phyloP scores from a whole-genome alignment of 2,797 vertebrate genomes.

The Calcarius lapponicus region DNA sequence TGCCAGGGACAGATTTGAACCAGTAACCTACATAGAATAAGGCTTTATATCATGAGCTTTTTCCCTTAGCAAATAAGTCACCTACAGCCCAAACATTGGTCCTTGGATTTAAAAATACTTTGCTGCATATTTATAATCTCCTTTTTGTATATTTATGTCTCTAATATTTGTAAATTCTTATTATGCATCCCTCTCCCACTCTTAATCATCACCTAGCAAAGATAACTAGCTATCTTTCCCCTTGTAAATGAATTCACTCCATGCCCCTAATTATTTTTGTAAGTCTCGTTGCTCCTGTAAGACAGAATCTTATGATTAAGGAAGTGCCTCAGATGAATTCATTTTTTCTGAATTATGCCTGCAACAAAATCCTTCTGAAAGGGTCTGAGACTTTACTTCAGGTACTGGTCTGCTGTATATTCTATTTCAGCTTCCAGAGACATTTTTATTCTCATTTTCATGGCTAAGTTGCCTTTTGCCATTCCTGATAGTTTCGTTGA shows the following conservation, averaged over 20 bases:
- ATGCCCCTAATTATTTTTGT: constrained; percentile 64
- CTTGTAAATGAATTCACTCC: constrained; percentile 57
- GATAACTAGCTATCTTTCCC: constrained; percentile 63
- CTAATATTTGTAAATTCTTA: constrained; percentile 71
- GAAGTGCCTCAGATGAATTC: constrained; percentile 50
- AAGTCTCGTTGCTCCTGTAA: constrained; percentile 37
- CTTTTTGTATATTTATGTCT: constrained; percentile 67
- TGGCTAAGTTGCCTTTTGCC: not conserved
- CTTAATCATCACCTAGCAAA: constrained; percentile 64
- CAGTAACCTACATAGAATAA: not conserved
- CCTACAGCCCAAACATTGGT: constrained; percentile 32
- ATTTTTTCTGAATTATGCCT: constrained; percentile 37
- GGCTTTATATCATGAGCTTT: not conserved
- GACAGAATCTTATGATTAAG: constrained; percentile 58
- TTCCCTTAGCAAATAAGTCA: constrained; percentile 37
- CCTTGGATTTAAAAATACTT: constrained; percentile 54
- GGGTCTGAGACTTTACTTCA: not conserved
- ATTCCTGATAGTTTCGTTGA: not conserved
- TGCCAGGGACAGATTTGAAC: not conserved
- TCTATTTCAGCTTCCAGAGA: not conserved
- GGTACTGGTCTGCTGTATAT: not conserved
- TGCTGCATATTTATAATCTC: constrained; percentile 62
- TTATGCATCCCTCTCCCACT: constrained; percentile 58
- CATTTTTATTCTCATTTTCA: not conserved
- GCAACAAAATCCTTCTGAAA: constrained; percentile 17